Conservation (phyloP, 2,888 invertebrate species). For the Heterodera filipjevi region DNA sequence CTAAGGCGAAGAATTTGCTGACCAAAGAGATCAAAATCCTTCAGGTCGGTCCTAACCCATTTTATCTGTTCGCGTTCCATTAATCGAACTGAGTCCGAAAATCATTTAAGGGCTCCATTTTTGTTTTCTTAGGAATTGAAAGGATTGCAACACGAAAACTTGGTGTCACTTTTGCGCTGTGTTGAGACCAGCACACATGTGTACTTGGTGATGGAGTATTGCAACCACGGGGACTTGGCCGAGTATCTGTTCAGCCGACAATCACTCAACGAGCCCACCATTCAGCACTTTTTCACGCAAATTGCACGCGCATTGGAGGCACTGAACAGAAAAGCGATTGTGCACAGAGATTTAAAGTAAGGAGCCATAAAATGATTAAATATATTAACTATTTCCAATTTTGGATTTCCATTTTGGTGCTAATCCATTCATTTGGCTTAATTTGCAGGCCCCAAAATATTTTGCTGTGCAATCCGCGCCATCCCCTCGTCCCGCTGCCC, state of each 20-base stretch:
- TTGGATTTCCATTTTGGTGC: neutral
- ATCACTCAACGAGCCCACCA: slow-evolving; percentile 94
- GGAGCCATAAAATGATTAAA: neutral
- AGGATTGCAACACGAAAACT: slow-evolving; percentile 95
- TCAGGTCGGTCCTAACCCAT: slow-evolving; percentile 73
- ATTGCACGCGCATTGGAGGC: slow-evolving; percentile 97
- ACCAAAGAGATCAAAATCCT: slow-evolving; percentile 98
- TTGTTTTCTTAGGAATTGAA: slow-evolving; percentile 78
- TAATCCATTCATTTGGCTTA: neutral
- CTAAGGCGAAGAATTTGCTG: slow-evolving; percentile 93
- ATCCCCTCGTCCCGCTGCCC: slow-evolving; percentile 78
- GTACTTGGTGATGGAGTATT: slow-evolving; percentile 94
- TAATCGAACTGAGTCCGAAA: neutral
- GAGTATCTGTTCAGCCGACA: slow-evolving; percentile 93
- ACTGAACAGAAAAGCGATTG: slow-evolving; percentile 92
- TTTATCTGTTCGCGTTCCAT: neutral
- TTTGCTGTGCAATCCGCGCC: slow-evolving; percentile 75
- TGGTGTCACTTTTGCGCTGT: slow-evolving; percentile 94
- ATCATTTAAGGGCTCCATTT: neutral
- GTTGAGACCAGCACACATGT: slow-evolving; percentile 93
- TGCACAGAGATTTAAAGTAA: slow-evolving; percentile 91
- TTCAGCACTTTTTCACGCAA: slow-evolving; percentile 89
- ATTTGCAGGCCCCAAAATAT: slow-evolving; percentile 85
- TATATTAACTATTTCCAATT: neutral
- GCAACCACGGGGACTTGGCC: slow-evolving; percentile 97